phyloP scores from a whole-genome alignment of 2,797 vertebrate genomes.

The Sebastes matsubarae region DNA sequence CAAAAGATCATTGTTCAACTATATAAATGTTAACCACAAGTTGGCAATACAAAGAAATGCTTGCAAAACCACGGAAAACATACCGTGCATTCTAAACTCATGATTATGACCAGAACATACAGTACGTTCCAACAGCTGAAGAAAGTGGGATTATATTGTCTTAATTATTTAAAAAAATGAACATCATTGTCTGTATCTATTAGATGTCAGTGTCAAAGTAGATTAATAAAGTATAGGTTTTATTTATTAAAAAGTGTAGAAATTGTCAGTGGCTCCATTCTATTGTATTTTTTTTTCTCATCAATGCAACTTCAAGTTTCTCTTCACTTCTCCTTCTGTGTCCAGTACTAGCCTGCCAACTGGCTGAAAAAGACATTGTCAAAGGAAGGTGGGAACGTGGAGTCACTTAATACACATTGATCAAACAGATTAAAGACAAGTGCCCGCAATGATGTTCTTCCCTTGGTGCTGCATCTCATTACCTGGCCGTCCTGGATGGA shows the following conservation, averaged over 20 bases:
- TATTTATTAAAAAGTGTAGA: background rate
- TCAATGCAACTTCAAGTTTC: background rate
- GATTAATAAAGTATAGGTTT: background rate
- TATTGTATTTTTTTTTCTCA: background rate
- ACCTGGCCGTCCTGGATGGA: conserved; percentile 61
- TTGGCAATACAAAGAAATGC: background rate
- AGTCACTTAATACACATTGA: conserved; percentile 61
- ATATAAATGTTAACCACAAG: background rate
- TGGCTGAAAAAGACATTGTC: conserved; percentile 49
- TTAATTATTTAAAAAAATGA: background rate
- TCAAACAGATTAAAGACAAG: conserved; percentile 70
- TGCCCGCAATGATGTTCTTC: conserved; percentile 56
- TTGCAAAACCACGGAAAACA: background rate
- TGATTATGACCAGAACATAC: background rate
- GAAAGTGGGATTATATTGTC: background rate
- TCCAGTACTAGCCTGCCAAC: conserved; percentile 4
- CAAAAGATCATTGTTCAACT: background rate
- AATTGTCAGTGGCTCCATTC: background rate
- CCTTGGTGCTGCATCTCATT: conserved; percentile 56
- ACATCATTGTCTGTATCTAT: background rate
- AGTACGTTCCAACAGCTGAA: background rate
- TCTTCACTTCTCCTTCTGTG: conserved; percentile 3
- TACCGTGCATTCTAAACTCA: background rate
- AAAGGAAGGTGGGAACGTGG: conserved; percentile 33
- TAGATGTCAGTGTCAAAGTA: background rate